phyloP scores from a whole-genome alignment of 2,888 invertebrate species.

The Oscheius sp. region DNA sequence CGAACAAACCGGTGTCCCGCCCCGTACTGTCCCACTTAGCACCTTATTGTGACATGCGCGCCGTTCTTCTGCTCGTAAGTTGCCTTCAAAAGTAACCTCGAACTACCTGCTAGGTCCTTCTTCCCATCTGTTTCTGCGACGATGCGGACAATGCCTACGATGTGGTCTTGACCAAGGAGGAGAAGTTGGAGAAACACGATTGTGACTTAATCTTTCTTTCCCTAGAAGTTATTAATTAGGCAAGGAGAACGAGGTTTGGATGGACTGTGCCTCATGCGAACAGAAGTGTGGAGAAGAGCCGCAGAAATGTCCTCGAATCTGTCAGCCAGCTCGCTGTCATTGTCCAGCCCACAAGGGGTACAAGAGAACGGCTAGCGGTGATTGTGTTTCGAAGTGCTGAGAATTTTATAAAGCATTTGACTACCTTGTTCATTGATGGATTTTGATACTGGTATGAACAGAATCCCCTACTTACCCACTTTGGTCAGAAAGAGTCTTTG shows the following conservation, averaged over 20 bases:
- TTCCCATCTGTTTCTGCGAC: conserved; percentile 12
- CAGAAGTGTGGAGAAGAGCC: conserved; percentile 45
- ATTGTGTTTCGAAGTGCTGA: conserved; percentile 40
- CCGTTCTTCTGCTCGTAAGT: conserved; percentile 25
- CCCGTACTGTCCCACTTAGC: conserved; percentile 18
- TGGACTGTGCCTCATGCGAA: conserved; percentile 55
- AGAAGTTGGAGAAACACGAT: conserved; percentile 18
- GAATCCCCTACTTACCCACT: too few species aligned
- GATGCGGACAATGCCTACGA: conserved; percentile 27
- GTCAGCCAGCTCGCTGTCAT: conserved; percentile 55
- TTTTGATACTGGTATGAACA: too few species aligned
- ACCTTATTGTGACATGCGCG: conserved; percentile 26
- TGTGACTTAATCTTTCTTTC: conserved; percentile 15
- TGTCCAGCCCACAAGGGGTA: conserved; percentile 59
- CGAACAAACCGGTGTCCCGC: conserved; percentile 4
- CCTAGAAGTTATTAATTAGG: conserved; percentile 34
- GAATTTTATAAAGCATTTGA: conserved; percentile 10
- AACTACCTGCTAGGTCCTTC: not conserved
- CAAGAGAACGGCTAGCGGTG: conserved; percentile 40
- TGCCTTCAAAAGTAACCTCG: not conserved
- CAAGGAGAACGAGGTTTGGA: conserved; percentile 52
- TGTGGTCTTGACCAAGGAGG: conserved; percentile 9
- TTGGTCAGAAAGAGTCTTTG: too few species aligned
- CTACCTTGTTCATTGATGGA: too few species aligned
- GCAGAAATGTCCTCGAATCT: conserved; percentile 46